These are phyloP conservation scores for Cataglyphis hispanica DNA, from an alignment of 1,140 invertebrate species.

Conservation along the genomic window DNA sequence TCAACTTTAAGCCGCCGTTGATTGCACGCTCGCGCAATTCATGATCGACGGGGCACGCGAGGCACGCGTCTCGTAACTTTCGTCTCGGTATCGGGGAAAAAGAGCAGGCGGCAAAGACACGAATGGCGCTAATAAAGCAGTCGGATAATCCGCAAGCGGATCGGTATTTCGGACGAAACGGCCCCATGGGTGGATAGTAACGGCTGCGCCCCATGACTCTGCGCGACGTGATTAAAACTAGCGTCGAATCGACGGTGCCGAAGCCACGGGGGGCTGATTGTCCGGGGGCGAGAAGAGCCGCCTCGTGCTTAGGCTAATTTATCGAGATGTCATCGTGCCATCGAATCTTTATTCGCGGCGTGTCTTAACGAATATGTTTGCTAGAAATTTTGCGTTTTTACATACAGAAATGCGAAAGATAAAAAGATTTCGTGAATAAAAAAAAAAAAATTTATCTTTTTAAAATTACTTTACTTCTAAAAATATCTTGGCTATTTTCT, in stretches of 20 bases:
- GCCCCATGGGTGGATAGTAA: slow-evolving; percentile 75
- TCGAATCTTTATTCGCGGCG: slow-evolving; percentile 42
- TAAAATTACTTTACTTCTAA: not conserved
- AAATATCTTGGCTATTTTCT: not conserved
- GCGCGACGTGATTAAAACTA: slow-evolving; percentile 84
- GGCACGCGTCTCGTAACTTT: slow-evolving; percentile 64
- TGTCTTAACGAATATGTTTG: not conserved
- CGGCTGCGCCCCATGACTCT: slow-evolving; percentile 61
- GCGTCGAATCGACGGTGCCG: slow-evolving; percentile 76
- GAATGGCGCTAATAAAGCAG: slow-evolving; percentile 73
- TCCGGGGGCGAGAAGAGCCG: slow-evolving; percentile 74
- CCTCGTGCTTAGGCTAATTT: slow-evolving; percentile 82
- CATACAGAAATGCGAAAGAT: not conserved
- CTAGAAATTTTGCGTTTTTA: not conserved
- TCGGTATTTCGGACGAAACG: slow-evolving; percentile 78
- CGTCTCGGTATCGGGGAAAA: slow-evolving; percentile 8
- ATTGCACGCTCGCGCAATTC: slow-evolving; percentile 65
- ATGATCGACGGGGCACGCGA: slow-evolving; percentile 56
- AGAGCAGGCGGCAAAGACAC: slow-evolving; percentile 19
- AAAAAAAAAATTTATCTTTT: not conserved
- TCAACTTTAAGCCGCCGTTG: slow-evolving; percentile 24
- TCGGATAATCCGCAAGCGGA: slow-evolving; percentile 68
- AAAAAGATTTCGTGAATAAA: too few species aligned
- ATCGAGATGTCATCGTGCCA: slow-evolving; percentile 81
- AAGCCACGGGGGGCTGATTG: slow-evolving; percentile 85